These are phyloP conservation scores for Argyra leucocephala DNA, from an alignment of 2,888 invertebrate species.

Conservation along the genomic window DNA sequence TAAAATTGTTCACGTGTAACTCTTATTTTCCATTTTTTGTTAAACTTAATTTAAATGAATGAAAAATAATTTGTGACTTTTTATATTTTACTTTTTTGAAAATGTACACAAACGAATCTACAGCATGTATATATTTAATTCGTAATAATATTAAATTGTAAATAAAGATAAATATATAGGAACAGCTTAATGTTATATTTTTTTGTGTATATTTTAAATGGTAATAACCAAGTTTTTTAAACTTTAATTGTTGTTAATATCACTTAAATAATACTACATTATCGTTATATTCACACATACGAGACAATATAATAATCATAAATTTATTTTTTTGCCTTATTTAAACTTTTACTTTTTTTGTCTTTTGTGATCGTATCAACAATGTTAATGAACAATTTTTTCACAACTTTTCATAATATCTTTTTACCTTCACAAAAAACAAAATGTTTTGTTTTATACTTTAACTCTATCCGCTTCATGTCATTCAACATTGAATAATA, in stretches of 20 bases:
- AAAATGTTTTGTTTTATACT: background rate
- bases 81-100: too few species aligned
- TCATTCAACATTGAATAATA: background rate
- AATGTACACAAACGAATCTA: too few species aligned
- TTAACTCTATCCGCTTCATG: background rate
- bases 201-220: background rate
- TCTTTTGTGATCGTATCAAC: background rate
- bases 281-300: background rate
- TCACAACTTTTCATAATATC: background rate
- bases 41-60: too few species aligned
- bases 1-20: too few species aligned
- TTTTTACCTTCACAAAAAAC: background rate
- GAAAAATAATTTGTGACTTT: too few species aligned
- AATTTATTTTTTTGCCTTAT: background rate
- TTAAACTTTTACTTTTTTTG: background rate
- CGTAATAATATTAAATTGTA: too few species aligned
- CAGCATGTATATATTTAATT: too few species aligned
- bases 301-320: constrained; percentile 2
- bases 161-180: too few species aligned
- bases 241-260: background rate
- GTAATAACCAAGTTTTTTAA: background rate
- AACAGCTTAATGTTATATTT: too few species aligned
- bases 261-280: background rate
- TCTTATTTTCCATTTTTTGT: too few species aligned
- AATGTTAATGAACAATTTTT: background rate